Evolutionary conservation across 2,888 invertebrate genomes (phyloP).

Genomic region (Ommatoiulus sabulosus): DNA sequence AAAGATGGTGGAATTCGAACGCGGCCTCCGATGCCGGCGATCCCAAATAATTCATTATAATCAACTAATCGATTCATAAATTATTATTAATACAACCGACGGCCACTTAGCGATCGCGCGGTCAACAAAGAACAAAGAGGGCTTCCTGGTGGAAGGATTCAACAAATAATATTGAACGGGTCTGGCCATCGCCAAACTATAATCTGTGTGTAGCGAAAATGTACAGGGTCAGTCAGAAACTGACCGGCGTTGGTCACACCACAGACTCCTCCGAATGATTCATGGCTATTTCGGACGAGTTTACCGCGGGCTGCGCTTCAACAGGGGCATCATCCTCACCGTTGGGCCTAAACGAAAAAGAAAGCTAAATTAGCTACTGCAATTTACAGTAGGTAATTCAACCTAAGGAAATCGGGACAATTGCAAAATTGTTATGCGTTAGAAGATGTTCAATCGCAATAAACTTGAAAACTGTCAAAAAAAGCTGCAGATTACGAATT

Average conservation of each 20-base stretch:
- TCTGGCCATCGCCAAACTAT: conserved; percentile 25
- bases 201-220: conserved; percentile 37
- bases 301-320: conserved; percentile 48
- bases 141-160: neutral
- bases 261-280: conserved; percentile 41
- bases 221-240: neutral
- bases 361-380: too few relatives aligned
- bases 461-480: too few relatives aligned
- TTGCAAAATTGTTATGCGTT: too few relatives aligned
- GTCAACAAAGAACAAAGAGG: conserved; percentile 27
- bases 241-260: conserved; percentile 25
- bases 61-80: conserved; percentile 34
- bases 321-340: conserved; percentile 44
- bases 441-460: too few relatives aligned
- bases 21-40: neutral
- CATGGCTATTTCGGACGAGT: neutral
- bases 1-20: conserved; percentile 21
- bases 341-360: conserved; percentile 49
- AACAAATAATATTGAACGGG: conserved; percentile 20
- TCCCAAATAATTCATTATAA: conserved; percentile 15
- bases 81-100: neutral
- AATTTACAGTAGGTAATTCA: too few relatives aligned
- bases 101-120: neutral
- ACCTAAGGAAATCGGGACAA: too few relatives aligned
- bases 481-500: too few relatives aligned